Evolutionary conservation across 2,113 vertebrate species (phyloP).

Genomic region (Hippolais icterina): DNA sequence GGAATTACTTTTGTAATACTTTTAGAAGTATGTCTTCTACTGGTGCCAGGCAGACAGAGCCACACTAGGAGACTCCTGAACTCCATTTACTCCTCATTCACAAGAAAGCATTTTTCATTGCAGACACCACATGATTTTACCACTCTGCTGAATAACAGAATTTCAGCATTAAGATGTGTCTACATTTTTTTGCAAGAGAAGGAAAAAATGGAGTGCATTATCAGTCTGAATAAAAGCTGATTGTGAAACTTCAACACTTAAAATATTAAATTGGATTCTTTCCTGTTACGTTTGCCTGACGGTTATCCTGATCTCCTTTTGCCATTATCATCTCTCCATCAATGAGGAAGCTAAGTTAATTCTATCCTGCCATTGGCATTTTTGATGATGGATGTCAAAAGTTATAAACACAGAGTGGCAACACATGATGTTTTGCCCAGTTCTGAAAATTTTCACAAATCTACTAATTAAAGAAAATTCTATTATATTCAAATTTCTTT

Average conservation of each 20-base stretch:
- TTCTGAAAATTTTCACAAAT: not conserved
- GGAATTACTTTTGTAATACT: slow-evolving; percentile 4
- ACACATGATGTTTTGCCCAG: not conserved
- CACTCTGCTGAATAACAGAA: slow-evolving; percentile 4
- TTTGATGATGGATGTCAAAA: slow-evolving; percentile 1
- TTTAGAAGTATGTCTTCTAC: not conserved
- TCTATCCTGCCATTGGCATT: not conserved
- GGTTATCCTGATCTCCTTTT: not conserved
- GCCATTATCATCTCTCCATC: not conserved
- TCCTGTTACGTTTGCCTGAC: not conserved
- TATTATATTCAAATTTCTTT: not conserved
- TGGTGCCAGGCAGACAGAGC: slow-evolving; percentile 5
- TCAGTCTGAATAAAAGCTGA: not conserved
- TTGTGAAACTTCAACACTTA: not conserved
- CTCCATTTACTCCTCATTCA: slow-evolving; percentile 48
- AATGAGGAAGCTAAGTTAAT: not conserved
- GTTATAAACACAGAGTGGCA: not conserved
- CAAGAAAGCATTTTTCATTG: slow-evolving; percentile 14
- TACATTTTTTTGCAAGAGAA: not conserved
- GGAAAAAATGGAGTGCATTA: not conserved
- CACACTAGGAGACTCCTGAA: not conserved
- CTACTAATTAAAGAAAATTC: not conserved
- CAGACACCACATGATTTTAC: not conserved
- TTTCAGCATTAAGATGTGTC: not conserved
- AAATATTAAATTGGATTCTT: not conserved